Evolutionary conservation across 2,797 vertebrate species (phyloP).

Genomic region (Smutsia gigantea): DNA sequence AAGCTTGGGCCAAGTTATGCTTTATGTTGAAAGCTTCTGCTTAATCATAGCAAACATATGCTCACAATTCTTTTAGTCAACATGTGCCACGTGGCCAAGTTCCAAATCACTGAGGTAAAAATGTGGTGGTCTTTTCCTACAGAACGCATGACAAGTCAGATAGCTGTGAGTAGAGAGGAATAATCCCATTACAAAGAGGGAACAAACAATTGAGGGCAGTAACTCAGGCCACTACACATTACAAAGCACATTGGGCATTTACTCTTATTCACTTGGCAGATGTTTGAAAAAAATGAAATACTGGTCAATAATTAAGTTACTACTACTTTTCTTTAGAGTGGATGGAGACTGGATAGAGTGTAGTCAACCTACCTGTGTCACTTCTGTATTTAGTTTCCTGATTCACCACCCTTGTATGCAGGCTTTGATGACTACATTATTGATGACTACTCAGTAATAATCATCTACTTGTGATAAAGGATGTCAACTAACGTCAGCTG

Average conservation of each 20-base stretch:
- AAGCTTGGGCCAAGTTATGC: neutral
- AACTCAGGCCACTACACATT: neutral
- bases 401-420: neutral
- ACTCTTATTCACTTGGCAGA: neutral
- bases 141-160: neutral
- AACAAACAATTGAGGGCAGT: neutral
- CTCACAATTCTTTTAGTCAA: neutral
- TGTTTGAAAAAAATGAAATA: neutral
- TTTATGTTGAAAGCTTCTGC: neutral
- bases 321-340: neutral
- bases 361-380: neutral
- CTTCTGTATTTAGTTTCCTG: neutral
- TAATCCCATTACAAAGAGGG: neutral
- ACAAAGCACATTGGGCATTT: neutral
- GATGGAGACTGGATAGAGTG: neutral
- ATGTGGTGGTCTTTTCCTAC: neutral
- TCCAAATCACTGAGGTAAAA: accelerated
- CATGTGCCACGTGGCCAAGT: neutral
- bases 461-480: neutral
- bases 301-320: neutral
- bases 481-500: neutral
- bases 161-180: neutral
- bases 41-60: neutral
- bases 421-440: neutral
- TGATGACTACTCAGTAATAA: neutral